Percentiles rank a stretch among this genome's conserved stretches.
Conservation (phyloP, 2,888 invertebrate species). For the Amphimallon solstitiale region DNA sequence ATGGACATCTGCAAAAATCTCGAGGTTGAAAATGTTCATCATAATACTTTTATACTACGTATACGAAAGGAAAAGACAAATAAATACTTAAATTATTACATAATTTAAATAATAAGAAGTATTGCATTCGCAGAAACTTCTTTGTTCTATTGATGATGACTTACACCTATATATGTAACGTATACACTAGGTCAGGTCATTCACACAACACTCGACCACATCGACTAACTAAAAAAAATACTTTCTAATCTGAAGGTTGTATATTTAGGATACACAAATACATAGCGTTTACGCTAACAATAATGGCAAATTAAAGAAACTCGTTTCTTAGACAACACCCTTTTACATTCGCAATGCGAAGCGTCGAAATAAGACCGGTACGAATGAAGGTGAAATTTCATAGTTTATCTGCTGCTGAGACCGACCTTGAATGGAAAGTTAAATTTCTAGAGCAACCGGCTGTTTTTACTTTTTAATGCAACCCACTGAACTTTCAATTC, state of each 20-base stretch:
- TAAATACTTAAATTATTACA: too few species aligned
- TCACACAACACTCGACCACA: constrained; percentile 6
- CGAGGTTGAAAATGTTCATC: too few species aligned
- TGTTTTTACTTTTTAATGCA: constrained; percentile 14
- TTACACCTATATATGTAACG: not conserved
- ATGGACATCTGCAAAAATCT: too few species aligned
- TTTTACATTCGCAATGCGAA: not conserved
- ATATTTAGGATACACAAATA: constrained; percentile 23
- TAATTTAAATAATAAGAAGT: too few species aligned
- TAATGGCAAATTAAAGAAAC: not conserved
- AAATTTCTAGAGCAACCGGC: constrained; percentile 25
- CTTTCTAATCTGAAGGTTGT: constrained; percentile 26
- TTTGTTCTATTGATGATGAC: not conserved
- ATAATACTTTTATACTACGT: too few species aligned
- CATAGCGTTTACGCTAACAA: not conserved
- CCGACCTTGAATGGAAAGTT: constrained; percentile 29
- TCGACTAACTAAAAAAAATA: constrained; percentile 8
- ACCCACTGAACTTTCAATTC: not conserved
- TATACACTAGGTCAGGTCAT: not conserved
- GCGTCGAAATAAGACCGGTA: too few species aligned
- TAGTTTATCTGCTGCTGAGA: not conserved
- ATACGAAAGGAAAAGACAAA: too few species aligned
- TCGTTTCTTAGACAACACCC: constrained; percentile 6
- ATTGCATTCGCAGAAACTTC: too few species aligned
- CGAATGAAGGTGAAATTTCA: constrained; percentile 18